Base-by-base conservation (phyloP, 2,113 vertebrate species). In the Oxyruncus cristatus region DNA sequence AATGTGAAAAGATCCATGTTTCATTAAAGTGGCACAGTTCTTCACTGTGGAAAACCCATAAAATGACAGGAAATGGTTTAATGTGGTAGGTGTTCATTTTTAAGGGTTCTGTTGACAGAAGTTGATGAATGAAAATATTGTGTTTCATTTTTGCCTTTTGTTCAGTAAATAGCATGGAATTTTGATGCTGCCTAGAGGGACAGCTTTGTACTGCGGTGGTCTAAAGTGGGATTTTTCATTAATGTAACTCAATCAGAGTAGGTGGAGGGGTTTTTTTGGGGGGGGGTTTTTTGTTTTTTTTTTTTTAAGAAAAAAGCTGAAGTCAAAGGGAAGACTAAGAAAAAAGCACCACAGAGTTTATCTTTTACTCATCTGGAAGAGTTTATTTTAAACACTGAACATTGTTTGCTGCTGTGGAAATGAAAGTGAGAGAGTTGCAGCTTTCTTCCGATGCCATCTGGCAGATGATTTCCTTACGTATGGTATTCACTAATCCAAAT, bases 291-390 rank as follows among this genome's bases (percentile, higher is more conserved):
- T 70, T 56, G 21, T 47, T 68, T 11, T 58, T 78, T 61, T 95
- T 59, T 95, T 61, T 73, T 85, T 47, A 71, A 92, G 14, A 7
- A 58, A 82, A 93, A 95, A 93, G 74, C 86, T 58, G 32, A 93
- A 97, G 96, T 96, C 95, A 96, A 93, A 92, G 94, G 91, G 92
- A 97, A 97, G 89, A 95, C 88, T 86, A 93, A 97, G 96, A 97
- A 97, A 96, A 90, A 97, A 97, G 85, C 95, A 94, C 96, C 92
- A 97, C 94, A 85, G 88, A 97, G 98, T 98, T 98, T 98, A 98
- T 98, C 98, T 98, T 97, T 97, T 94, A 96, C 98, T 98, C 98
- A 98, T 98, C 98, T 99, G 98, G 98, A 99, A 98, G 97, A 98
- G 98, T 98, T 98, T 98, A 98, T 97, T 98, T 98, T 97, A 97